Base-by-base conservation (phyloP, 2,888 invertebrate genomes). In the Trissolcus brochymenae region DNA sequence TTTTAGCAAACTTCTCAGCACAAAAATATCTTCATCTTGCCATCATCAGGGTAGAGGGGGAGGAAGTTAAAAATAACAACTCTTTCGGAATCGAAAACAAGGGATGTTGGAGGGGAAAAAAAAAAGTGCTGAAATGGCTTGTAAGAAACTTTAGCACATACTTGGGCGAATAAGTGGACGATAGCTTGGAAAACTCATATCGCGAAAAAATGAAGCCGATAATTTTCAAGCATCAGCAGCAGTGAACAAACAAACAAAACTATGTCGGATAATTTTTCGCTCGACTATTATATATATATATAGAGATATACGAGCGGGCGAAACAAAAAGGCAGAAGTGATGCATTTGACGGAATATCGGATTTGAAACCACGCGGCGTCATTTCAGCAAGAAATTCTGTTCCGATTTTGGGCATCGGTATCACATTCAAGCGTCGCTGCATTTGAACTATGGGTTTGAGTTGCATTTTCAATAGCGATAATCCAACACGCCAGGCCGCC, bases 391-490 rank as follows among this genome's bases (percentile, higher is more conserved):
- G 76, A 75, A 79, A 70, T 62, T 74, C 76, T 54, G 74, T 76
- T 74, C 60, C 70, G 76, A 73, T 79, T 77, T 76, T 75, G 68
- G 67, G 72, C 75, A 70, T 76, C 76, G 80, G 86, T 88, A 88
- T 88, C 87, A 85, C 87, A 84, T 89, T 88, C 87, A 87, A 88
- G 87, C 86, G 87, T 84, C 84, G 85, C 84, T 87, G 87, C 87
- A 87, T 87, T 81, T 85, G 82, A 88, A 87, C 87, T 86, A 82
- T 86, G 82, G 82, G 86, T 85, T 88, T 87, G 85, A 83, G 87
- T 88, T 88, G 88, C 87, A 87, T 87, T 88, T 88, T 87, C 86
- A 85, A 85, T 85, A 82, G 84, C 84, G 87, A 87, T 87, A 88
- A 89, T 88, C 86, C 88, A 81, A 80, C 80, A 81, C 80, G 77